Evolutionary conservation across 23 tunicate species (phyloP).

Genomic region (Trididemnum clinides): DNA sequence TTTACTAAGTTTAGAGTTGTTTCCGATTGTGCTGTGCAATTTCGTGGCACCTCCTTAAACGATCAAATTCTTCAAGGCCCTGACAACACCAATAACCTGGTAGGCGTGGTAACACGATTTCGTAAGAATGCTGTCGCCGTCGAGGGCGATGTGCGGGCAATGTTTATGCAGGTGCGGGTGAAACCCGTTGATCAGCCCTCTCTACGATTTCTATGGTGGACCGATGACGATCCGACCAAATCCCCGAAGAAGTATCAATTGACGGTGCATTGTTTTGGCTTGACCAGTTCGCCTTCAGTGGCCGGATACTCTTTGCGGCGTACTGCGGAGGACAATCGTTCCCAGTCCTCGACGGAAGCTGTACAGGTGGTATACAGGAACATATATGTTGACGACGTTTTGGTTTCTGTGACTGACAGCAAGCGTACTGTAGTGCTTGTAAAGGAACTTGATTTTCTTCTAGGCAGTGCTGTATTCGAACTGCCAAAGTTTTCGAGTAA

Average conservation of each 20-base stretch:
- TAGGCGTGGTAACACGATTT: conserved; percentile 2
- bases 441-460: neutral
- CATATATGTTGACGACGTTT: neutral
- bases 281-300: neutral
- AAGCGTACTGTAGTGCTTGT: neutral
- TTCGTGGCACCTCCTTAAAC: neutral
- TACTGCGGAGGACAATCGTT: neutral
- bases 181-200: neutral
- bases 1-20: conserved; percentile 9
- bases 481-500: neutral
- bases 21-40: conserved; percentile 11
- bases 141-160: neutral
- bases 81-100: conserved; percentile 1
- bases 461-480: neutral
- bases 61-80: conserved; percentile 2
- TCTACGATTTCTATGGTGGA: conserved; percentile 20
- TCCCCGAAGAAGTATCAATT: neutral
- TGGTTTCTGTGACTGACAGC: neutral
- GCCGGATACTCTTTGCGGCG: neutral
- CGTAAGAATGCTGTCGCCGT: conserved; percentile 9
- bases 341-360: neutral
- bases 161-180: conserved; percentile 18
- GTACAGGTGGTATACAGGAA: neutral
- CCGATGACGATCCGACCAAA: conserved; percentile 3
- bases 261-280: conserved; percentile 26